Evolutionary conservation across 2,113 vertebrate species (phyloP), one percentile per base, ranked within the genome.

Genomic region (Thunnus thynnus): DNA sequence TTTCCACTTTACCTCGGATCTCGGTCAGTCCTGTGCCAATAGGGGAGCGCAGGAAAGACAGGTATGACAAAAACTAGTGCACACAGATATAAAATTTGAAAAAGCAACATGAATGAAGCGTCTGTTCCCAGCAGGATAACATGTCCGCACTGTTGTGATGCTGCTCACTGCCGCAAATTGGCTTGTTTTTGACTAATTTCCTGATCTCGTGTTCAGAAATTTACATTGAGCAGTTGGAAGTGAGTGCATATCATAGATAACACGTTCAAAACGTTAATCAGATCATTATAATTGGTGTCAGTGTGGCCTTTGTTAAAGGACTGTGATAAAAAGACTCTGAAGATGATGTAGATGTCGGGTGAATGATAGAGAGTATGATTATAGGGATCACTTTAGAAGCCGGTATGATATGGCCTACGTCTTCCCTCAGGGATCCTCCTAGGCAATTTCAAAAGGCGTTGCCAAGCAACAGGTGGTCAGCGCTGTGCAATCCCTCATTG

Each of bases 1-100:
- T 98, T 80, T 96, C 98, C 86, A 98, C 97, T 0, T 85, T 98
- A 82, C 97, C 98, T 32, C 96, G 97, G 62, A 98, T 99, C 88
- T 99, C 98, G 0, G 91, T 99, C 90, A 99, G 98, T 80, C 96
- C 97, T 0, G 90, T 97, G 0, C 97, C 97, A 32, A 88, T 95
- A 0, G 97, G 97, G 82, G 97, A 99, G 76, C 95, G 96, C 72
- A 96, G 96, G 85, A 99, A 99, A 94, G 98, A 99, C 95, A 96
- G 97, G 98, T 99, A 95, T 77, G 94, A 51, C 4, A 3, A 6
- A 51, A 48, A 57, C 0, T 3, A 46, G 9, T 62, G 12, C 17
- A 67, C 10, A 13, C 4, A 41, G 20, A 52, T 47, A 8, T 1
- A 25, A 44, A 4, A 7, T 51, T 41, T 55, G 36, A 27, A 63